These are phyloP conservation scores for Catocala sponsa DNA, from an alignment of 2,888 invertebrate species.

Conservation along the genomic window DNA sequence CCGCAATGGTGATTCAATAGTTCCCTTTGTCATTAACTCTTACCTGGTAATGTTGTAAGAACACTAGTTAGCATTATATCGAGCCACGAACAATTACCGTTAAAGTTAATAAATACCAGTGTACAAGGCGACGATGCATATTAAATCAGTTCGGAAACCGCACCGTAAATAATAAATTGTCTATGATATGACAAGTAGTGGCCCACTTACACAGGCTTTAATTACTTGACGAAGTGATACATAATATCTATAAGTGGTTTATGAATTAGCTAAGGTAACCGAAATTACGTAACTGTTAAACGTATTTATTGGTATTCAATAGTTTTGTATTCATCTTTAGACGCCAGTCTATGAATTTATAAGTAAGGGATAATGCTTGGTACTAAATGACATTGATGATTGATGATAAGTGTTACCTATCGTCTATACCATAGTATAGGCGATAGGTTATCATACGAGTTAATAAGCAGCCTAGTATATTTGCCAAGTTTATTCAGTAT, in stretches of 20 bases:
- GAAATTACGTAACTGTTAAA: conserved; percentile 43
- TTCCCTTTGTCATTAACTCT: conserved; percentile 16
- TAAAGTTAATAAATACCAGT: conserved; percentile 70
- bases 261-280: conserved; percentile 63
- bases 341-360: background rate
- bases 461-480: too few species aligned
- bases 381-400: too few species aligned
- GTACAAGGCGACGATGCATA: conserved; percentile 72
- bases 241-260: conserved; percentile 54
- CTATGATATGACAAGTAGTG: conserved; percentile 75
- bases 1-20: too few species aligned
- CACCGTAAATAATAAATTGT: conserved; percentile 71
- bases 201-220: conserved; percentile 73
- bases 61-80: conserved; percentile 54
- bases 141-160: conserved; percentile 75
- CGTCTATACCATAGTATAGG: too few species aligned
- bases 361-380: background rate
- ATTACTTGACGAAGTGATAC: conserved; percentile 71
- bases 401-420: too few species aligned
- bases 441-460: too few species aligned
- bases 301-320: conserved; percentile 29
- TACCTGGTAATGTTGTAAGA: conserved; percentile 31
- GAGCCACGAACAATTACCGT: conserved; percentile 66
- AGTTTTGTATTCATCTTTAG: conserved; percentile 5
- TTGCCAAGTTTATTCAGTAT: too few species aligned